phyloP scores from a whole-genome alignment of 2,113 vertebrate genomes.

The Capricornis sumatraensis region DNA sequence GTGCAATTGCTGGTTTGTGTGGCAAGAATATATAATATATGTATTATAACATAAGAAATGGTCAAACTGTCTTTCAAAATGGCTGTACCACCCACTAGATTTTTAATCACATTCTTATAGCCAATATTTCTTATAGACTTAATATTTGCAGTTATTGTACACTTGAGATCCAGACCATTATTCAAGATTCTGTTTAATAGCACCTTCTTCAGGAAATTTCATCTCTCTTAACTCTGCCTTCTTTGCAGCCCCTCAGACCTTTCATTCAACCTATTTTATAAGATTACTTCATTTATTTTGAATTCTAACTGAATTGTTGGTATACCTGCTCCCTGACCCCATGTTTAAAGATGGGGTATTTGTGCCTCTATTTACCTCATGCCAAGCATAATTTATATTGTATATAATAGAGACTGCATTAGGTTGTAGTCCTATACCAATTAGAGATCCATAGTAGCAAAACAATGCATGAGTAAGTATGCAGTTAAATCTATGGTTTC shows the following conservation, averaged over 20 bases:
- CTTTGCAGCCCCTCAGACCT: background rate
- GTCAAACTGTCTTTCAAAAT: background rate
- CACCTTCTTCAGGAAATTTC: background rate
- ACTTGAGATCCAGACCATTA: background rate
- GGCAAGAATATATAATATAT: background rate
- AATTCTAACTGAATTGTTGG: background rate
- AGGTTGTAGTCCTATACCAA: background rate
- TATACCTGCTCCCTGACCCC: accelerated
- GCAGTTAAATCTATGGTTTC: background rate
- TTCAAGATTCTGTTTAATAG: background rate
- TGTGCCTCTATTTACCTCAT: background rate
- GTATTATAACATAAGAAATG: background rate
- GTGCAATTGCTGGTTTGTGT: background rate
- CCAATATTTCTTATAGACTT: background rate
- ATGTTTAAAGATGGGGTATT: background rate
- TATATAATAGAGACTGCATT: background rate
- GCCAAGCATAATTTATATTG: background rate
- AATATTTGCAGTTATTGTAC: background rate
- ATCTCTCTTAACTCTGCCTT: background rate
- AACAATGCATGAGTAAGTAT: background rate
- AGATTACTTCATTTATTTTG: background rate
- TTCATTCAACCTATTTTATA: background rate
- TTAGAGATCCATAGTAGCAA: background rate
- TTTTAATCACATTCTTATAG: background rate
- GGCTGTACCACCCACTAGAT: background rate